Evolutionary conservation across 1,140 invertebrate species (phyloP), one percentile per base, ranked within the genome.

Genomic region (Pemphigus obesinymphae): DNA sequence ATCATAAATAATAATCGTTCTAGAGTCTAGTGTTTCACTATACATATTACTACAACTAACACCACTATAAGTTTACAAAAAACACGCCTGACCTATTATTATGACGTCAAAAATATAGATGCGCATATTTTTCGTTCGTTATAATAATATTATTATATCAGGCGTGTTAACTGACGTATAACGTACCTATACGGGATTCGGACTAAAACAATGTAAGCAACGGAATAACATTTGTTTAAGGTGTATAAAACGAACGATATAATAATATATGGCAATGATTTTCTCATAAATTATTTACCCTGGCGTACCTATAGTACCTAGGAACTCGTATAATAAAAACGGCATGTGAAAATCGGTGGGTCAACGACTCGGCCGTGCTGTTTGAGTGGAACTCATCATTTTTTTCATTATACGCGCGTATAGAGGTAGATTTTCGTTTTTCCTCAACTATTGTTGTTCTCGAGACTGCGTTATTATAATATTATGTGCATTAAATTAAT

Each of bases 291-390:
- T 26, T 43, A 37, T 43, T 17, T 70, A 15, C 63, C 6, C 2
- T 17, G 3, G 20, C 61, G 7, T 63, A 11, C 7, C 11, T 40
- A 23, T 68, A 23, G n/a, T 40, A 23, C 11, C 40, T 13, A 68
- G 13, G 23, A 2, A 15, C 15, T 2, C 17, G 8, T n/a, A 66
- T 43, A 68, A 43, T 29, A 68, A n/a, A 68, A 43, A n/a, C 23
- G 13, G 37, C 66, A 70, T 70, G 66, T 45, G 66, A 70, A 70
- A 70, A 70, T 45, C 23, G 66, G n/a, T n/a, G 23, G 66, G 66
- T 70, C 66, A 70, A 70, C 66, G 66, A 70, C 66, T 45, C 23
- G 1, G n/a, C n/a, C n/a, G n/a, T n/a, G n/a, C n/a, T n/a, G n/a
- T n/a, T n/a, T n/a, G n/a, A n/a, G n/a, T n/a, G n/a, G n/a, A n/a